These are phyloP conservation scores for Eupeodes corollae DNA, from an alignment of 1,140 invertebrate genomes.

Conservation along the genomic window DNA sequence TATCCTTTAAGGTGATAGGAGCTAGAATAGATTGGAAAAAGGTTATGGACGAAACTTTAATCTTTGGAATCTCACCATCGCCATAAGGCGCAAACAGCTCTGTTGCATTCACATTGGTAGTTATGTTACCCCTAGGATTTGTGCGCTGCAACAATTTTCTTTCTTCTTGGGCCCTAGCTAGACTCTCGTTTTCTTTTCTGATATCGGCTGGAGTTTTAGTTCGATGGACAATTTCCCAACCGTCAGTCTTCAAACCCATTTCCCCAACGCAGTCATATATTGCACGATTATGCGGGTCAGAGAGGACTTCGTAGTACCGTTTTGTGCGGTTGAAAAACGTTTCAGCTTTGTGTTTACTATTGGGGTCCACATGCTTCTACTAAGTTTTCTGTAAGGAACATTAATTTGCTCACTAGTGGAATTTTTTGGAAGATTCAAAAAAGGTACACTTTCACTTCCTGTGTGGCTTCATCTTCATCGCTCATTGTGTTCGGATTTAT, in stretches of 20 bases:
- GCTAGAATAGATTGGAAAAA: constrained; percentile 82
- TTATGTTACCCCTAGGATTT: constrained; percentile 74
- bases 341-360: constrained; percentile 72
- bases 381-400: constrained; percentile 76
- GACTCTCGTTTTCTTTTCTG: constrained; percentile 78
- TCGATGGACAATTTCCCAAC: constrained; percentile 75
- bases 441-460: too few species aligned
- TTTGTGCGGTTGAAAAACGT: constrained; percentile 79
- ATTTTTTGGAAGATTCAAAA: too few species aligned
- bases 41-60: constrained; percentile 82
- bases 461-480: too few species aligned
- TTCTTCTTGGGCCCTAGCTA: constrained; percentile 55
- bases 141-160: constrained; percentile 67
- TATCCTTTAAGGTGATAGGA: constrained; percentile 70
- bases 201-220: constrained; percentile 84
- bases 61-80: constrained; percentile 51
- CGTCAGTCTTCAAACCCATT: constrained; percentile 72
- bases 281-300: constrained; percentile 29
- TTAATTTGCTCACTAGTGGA: constrained; percentile 74
- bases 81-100: constrained; percentile 74
- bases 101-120: constrained; percentile 79
- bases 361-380: constrained; percentile 72
- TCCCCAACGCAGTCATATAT: constrained; percentile 39
- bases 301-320: constrained; percentile 73
- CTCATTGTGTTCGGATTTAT: too few species aligned